Evolutionary conservation across 1,140 invertebrate species (phyloP).

Genomic region (Pomacea maculata): DNA sequence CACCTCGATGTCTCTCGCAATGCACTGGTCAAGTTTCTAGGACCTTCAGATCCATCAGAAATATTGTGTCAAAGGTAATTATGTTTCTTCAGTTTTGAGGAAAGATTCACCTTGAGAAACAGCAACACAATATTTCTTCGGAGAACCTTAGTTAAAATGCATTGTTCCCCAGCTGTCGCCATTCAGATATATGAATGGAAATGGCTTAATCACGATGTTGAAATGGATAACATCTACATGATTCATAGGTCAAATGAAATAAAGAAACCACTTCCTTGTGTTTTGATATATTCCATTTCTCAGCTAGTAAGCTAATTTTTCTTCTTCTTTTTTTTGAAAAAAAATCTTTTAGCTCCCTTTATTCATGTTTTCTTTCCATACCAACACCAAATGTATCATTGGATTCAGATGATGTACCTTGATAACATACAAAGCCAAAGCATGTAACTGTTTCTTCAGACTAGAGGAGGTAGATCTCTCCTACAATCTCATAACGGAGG

Average conservation of each 20-base stretch:
- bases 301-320: neutral
- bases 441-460: constrained; percentile 27
- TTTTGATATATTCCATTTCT: neutral
- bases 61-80: constrained; percentile 12
- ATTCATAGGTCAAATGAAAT: too few species aligned
- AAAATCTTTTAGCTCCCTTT: neutral
- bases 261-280: neutral
- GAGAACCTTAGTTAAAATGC: too few species aligned
- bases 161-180: too few species aligned
- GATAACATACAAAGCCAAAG: too few species aligned
- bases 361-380: neutral
- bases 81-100: too few species aligned
- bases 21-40: constrained; percentile 14
- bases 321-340: neutral
- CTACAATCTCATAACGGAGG: constrained; percentile 38
- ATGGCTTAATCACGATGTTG: too few species aligned
- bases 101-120: neutral
- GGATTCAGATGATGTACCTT: too few species aligned
- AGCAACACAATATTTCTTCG: neutral
- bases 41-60: neutral
- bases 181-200: too few species aligned
- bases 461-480: constrained; percentile 39
- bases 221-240: too few species aligned
- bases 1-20: constrained; percentile 37
- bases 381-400: neutral